Conservation (phyloP, 2,113 vertebrate species). For the Hipposideros armiger region DNA sequence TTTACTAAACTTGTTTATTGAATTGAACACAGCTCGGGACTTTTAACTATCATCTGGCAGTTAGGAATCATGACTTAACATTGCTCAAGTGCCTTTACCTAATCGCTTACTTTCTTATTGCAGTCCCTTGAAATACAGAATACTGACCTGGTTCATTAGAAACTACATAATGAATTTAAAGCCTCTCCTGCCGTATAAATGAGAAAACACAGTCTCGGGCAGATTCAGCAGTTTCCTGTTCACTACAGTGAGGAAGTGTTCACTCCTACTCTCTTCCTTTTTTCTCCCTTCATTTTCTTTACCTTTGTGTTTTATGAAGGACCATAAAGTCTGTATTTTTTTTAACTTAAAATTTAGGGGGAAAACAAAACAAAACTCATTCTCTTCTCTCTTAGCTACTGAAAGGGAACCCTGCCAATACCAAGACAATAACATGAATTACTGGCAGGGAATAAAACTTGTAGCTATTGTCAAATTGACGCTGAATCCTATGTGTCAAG, state of each 20-base stretch:
- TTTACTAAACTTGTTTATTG: constrained; percentile 25
- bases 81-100: background rate
- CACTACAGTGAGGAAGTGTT: background rate
- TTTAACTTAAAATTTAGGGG: background rate
- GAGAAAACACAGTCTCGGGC: background rate
- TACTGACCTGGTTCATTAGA: background rate
- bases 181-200: background rate
- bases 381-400: background rate
- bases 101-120: background rate
- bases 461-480: background rate
- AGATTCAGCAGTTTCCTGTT: background rate
- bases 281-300: background rate
- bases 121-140: background rate
- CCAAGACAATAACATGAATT: background rate
- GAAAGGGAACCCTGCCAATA: background rate
- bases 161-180: background rate
- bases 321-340: background rate
- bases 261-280: background rate
- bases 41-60: background rate
- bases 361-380: background rate
- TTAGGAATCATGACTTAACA: background rate
- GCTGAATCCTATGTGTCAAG: background rate
- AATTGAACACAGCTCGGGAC: background rate
- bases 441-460: background rate
- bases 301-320: background rate